A percentile compares a stretch with the other conserved stretches of the same genome.
Conservation (phyloP, 2,797 vertebrate species). For the Muraenolepis orangiensis region DNA sequence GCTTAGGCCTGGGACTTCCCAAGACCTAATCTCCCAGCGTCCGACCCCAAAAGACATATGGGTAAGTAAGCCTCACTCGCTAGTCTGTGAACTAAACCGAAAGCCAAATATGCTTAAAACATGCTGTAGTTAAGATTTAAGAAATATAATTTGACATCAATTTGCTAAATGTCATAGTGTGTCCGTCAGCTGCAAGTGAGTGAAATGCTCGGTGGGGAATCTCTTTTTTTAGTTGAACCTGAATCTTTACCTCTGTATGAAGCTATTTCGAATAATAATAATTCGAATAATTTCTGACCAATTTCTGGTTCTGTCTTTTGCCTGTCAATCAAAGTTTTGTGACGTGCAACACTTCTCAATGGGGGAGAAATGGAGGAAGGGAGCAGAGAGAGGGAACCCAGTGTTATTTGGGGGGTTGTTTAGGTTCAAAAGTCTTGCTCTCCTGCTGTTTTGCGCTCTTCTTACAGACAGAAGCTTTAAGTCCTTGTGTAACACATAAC, state of each 20-base stretch:
- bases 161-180: background rate
- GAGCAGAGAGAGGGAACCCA: background rate
- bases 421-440: background rate
- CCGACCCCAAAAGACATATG: conserved; percentile 6
- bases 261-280: background rate
- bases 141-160: background rate
- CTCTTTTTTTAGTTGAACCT: background rate
- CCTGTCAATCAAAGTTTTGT: background rate
- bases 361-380: background rate
- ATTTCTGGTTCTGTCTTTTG: background rate
- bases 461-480: background rate
- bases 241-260: background rate
- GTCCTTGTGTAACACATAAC: background rate
- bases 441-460: background rate
- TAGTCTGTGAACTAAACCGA: background rate
- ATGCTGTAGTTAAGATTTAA: background rate
- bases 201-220: background rate
- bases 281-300: background rate
- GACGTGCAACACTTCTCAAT: background rate
- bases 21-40: conserved; percentile 14
- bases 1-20: conserved; percentile 66
- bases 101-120: background rate
- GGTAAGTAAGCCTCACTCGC: conserved; percentile 4
- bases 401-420: background rate
- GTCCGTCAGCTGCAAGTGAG: background rate